Conservation (phyloP, 2,113 vertebrate genomes). For the Rhinolophus ferrumequinum region DNA sequence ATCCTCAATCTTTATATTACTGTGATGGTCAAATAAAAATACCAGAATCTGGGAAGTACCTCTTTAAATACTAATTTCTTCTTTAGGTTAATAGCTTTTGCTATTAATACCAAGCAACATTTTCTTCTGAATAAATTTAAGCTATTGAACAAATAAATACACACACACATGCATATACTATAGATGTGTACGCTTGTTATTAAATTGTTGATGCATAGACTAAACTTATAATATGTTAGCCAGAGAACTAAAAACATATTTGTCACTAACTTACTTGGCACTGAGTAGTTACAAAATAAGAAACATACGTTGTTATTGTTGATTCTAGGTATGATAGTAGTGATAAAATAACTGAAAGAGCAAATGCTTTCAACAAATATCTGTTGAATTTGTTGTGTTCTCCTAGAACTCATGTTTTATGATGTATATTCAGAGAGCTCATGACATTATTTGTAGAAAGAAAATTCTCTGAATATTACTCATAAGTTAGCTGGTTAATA, state of each 20-base stretch:
- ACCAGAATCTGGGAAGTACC: background rate
- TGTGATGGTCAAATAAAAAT: background rate
- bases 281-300: background rate
- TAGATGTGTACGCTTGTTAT: background rate
- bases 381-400: background rate
- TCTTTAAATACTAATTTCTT: background rate
- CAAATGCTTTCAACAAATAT: background rate
- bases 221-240: background rate
- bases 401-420: background rate
- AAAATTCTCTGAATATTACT: background rate
- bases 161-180: background rate
- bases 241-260: background rate
- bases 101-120: background rate
- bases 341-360: background rate
- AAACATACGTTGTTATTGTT: background rate
- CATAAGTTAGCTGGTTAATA: background rate
- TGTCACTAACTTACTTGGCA: background rate
- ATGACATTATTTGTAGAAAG: background rate
- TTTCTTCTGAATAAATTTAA: background rate
- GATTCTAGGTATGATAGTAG: background rate
- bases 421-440: background rate
- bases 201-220: background rate
- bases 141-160: background rate
- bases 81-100: background rate
- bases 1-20: background rate